Evolutionary conservation across 2,113 vertebrate genomes (phyloP).

Genomic region (Psittacula cyanocephala): DNA sequence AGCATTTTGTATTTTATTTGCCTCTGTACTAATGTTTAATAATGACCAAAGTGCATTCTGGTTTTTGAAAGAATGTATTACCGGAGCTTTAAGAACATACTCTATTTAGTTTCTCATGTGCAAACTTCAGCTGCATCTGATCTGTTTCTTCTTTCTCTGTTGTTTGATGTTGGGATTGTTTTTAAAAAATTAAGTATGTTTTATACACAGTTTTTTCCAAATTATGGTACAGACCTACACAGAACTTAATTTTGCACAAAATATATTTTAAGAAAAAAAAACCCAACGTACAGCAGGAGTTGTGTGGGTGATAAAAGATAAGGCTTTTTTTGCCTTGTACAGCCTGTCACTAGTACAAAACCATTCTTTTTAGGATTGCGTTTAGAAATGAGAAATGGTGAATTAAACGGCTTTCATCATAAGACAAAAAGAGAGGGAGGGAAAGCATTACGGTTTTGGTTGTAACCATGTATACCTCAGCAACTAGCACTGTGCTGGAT

Average conservation of each 20-base stretch:
- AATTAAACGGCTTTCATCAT: slow-evolving; percentile 42
- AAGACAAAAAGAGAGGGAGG: not conserved
- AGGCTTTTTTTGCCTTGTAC: slow-evolving; percentile 54
- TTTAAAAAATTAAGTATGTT: slow-evolving; percentile 76
- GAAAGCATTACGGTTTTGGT: not conserved
- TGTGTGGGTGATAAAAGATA: slow-evolving; percentile 66
- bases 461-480: slow-evolving; percentile 66
- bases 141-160: slow-evolving; percentile 72
- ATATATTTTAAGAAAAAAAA: slow-evolving; percentile 75
- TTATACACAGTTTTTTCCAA: slow-evolving; percentile 75
- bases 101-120: slow-evolving; percentile 76
- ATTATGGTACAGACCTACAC: slow-evolving; percentile 76
- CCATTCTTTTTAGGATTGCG: slow-evolving; percentile 58
- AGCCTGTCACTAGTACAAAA: slow-evolving; percentile 47
- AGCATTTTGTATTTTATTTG: slow-evolving; percentile 74
- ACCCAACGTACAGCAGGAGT: slow-evolving; percentile 65
- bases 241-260: slow-evolving; percentile 83
- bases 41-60: slow-evolving; percentile 95
- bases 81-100: slow-evolving; percentile 82
- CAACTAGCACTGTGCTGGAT: slow-evolving; percentile 61
- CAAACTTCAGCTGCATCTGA: slow-evolving; percentile 70
- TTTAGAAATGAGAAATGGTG: slow-evolving; percentile 49
- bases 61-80: slow-evolving; percentile 84
- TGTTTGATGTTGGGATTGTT: slow-evolving; percentile 74
- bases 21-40: slow-evolving; percentile 77